Evolutionary conservation across 92 coral and sea anemone species (phyloP).

Genomic region (Montipora capitata): DNA sequence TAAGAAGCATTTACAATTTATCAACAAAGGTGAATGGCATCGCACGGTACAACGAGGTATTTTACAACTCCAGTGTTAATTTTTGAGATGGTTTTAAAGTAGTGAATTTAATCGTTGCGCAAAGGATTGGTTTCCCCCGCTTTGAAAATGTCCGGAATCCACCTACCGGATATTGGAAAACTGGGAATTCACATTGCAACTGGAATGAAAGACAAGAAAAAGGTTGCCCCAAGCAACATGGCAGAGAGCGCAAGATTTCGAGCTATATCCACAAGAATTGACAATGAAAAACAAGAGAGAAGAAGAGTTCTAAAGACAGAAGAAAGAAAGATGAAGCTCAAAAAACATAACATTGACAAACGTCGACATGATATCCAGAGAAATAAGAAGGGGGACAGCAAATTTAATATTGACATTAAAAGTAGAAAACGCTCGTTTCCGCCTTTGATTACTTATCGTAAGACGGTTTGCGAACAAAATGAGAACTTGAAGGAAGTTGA

Average conservation of each 20-base stretch:
- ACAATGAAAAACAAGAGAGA: slow-evolving; percentile 84
- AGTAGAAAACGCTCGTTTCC: background rate
- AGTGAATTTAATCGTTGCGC: no score
- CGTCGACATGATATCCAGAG: slow-evolving; percentile 75
- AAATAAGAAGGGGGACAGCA: slow-evolving; percentile 9
- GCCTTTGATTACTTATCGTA: slow-evolving; percentile 21
- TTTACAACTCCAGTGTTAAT: no score
- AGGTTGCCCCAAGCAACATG: slow-evolving; percentile 82
- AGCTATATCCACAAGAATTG: slow-evolving; percentile 80
- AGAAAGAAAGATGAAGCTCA: slow-evolving; percentile 74
- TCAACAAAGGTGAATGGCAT: background rate
- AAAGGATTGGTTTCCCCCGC: background rate
- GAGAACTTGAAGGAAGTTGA: background rate
- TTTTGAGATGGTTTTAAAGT: no score
- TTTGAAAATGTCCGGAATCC: slow-evolving; percentile 83
- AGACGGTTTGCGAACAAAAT: background rate
- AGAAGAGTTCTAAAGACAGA: slow-evolving; percentile 75
- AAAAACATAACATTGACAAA: slow-evolving; percentile 75
- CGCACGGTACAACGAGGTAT: background rate
- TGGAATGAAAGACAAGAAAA: slow-evolving; percentile 81
- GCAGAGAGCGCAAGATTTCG: slow-evolving; percentile 79
- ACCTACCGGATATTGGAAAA: slow-evolving; percentile 88
- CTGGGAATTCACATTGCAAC: slow-evolving; percentile 91
- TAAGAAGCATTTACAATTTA: background rate
- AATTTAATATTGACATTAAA: background rate